Conservation (phyloP, 2,797 vertebrate species). For the Hafferia zeledoni region DNA sequence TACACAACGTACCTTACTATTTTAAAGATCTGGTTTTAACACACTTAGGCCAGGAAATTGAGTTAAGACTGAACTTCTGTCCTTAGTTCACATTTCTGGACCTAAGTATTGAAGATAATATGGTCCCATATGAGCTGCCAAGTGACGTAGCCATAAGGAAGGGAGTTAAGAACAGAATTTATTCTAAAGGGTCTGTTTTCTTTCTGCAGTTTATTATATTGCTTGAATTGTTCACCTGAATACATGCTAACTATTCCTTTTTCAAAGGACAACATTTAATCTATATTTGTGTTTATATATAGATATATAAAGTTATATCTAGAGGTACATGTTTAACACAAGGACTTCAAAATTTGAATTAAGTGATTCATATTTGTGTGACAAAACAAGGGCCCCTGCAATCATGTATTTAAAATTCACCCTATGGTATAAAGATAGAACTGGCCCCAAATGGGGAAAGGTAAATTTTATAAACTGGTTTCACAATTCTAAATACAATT, state of each 20-base stretch:
- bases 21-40: conserved; percentile 44
- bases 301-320: neutral
- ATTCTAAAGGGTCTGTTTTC: neutral
- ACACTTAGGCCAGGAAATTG: conserved; percentile 2
- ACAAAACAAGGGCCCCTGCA: neutral
- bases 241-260: neutral
- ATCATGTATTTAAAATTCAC: neutral
- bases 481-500: neutral
- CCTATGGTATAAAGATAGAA: neutral
- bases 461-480: neutral
- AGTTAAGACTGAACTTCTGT: conserved; percentile 30
- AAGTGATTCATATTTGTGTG: neutral
- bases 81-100: conserved; percentile 38
- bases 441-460: fast-evolving
- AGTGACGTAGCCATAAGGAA: conserved; percentile 9
- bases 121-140: conserved; percentile 4
- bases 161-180: conserved; percentile 40
- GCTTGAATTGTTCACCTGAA: neutral
- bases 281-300: neutral
- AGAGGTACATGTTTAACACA: neutral
- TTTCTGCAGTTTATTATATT: neutral
- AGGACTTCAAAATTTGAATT: neutral
- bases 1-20: neutral
- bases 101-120: neutral
- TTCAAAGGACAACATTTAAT: neutral